phyloP scores from a whole-genome alignment of 2,797 vertebrate genomes.

The Ceryle rudis region DNA sequence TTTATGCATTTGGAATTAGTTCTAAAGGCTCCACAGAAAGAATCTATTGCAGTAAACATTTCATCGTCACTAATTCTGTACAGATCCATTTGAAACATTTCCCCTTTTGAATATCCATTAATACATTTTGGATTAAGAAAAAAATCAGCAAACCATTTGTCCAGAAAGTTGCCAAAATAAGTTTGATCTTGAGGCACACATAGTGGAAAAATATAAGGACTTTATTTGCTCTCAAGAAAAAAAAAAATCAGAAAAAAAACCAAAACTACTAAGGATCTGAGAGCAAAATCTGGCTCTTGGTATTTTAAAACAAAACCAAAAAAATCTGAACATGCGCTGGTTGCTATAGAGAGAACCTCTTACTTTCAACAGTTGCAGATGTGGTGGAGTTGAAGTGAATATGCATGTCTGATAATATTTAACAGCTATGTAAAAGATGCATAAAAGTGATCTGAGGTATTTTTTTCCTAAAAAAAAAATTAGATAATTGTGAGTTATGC shows the following conservation, averaged over 20 bases:
- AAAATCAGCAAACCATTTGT: conserved; percentile 20
- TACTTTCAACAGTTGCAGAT: conserved; percentile 62
- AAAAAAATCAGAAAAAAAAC: background rate
- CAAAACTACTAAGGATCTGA: background rate
- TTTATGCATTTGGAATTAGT: conserved; percentile 69
- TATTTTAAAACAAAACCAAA: background rate
- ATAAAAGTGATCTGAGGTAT: background rate
- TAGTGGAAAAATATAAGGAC: background rate
- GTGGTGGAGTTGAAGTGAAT: conserved; percentile 21
- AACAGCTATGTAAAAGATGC: conserved; percentile 24
- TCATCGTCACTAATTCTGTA: conserved; percentile 60
- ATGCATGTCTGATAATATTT: background rate
- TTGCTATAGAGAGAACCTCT: conserved; percentile 57
- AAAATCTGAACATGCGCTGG: background rate
- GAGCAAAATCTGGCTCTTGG: conserved; percentile 29
- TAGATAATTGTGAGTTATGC: conserved; percentile 6
- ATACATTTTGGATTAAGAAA: conserved; percentile 11
- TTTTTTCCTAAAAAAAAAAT: background rate
- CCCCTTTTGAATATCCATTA: conserved; percentile 4
- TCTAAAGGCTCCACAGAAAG: conserved; percentile 54
- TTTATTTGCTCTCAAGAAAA: background rate
- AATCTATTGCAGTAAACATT: conserved; percentile 51
- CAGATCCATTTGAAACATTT: conserved; percentile 37
- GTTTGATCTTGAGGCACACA: background rate
- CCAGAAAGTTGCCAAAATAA: conserved; percentile 34